phyloP scores from a whole-genome alignment of 2,797 vertebrate genomes.

The Silurus aristotelis region DNA sequence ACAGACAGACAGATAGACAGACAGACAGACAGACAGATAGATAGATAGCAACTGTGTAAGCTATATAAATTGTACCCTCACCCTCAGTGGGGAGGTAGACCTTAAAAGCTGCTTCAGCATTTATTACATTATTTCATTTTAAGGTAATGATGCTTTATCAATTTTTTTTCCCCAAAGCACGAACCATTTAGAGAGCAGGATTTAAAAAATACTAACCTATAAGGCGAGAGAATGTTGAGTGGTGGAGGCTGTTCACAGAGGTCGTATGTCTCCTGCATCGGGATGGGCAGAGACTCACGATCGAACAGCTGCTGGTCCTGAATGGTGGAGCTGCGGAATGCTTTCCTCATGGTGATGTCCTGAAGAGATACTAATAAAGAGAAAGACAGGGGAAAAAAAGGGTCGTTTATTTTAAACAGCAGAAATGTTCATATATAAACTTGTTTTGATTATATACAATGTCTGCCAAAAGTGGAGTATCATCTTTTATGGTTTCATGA shows the following conservation, averaged over 20 bases:
- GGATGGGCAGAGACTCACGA: conserved; percentile 90
- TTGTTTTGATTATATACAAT: too few relatives aligned
- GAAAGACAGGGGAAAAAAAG: conserved; percentile 28
- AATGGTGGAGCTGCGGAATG: conserved; percentile 93
- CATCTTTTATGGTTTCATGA: too few relatives aligned
- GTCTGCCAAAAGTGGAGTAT: too few relatives aligned
- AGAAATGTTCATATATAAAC: neutral
- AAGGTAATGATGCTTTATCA: neutral
- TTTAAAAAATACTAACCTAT: conserved; percentile 80
- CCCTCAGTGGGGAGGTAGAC: neutral
- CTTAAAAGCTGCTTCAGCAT: neutral
- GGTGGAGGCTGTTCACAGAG: conserved; percentile 94
- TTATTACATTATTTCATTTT: neutral
- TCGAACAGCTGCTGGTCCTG: conserved; percentile 98
- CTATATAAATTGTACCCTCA: neutral
- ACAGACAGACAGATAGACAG: too few relatives aligned
- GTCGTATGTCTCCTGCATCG: conserved; percentile 91
- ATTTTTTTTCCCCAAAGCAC: neutral
- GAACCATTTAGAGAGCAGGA: neutral
- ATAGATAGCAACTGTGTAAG: too few relatives aligned
- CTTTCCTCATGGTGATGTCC: conserved; percentile 99
- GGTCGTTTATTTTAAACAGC: neutral
- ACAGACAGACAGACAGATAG: too few relatives aligned
- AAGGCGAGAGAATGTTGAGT: conserved; percentile 94
- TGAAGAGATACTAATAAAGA: conserved; percentile 87